Evolutionary conservation across 2,113 vertebrate species (phyloP), one percentile per base, ranked within the genome.

Genomic region (Entomyzon cyanotis): DNA sequence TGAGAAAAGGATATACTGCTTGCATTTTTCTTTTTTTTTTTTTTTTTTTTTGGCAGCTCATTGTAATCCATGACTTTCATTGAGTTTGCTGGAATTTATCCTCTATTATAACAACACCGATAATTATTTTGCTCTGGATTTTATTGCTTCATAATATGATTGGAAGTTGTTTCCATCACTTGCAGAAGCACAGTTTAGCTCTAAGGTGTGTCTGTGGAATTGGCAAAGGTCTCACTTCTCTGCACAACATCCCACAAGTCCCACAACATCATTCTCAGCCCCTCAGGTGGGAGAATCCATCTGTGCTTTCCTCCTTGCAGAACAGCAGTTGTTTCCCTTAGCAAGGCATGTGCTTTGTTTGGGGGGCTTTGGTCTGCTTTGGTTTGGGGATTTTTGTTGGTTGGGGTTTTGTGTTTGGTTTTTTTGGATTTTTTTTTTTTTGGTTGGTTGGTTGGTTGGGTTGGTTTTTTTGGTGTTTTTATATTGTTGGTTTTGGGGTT

Each of bases 51-150:
- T 71, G 16, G 24, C 86, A 93, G 76, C 56, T 94, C 37, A 70
- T 77, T 76, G 63, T 91, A 95, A 95, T 86, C 69, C 21, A 30
- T 62, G 62, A 67, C 47, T 96, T 95, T 47, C 89, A 86, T 15
- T 94, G 70, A 59, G 20, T 90, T 93, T 62, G 27, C 52, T 95
- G 63, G 74, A 33, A 86, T 94, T 69, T 94, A 93, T 89, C 47
- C 55, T 93, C 62, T 84, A 80, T 69, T 82, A 68, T 85, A 86
- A 90, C 17, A 30, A 37, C 30, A 60, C 11, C 18, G 58, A 60
- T 84, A 95, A 94, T 96, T 89, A 84, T 81, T 89, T 96, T 75
- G 27, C 50, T 95, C 88, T 63, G 24, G 0, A 60, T 94, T 89
- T 90, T 83, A 90, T 74, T 86, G 42, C 44, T 85, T 74, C 35